phyloP scores from a whole-genome alignment of 92 coral and sea anemone species.

The Porites evermanni region DNA sequence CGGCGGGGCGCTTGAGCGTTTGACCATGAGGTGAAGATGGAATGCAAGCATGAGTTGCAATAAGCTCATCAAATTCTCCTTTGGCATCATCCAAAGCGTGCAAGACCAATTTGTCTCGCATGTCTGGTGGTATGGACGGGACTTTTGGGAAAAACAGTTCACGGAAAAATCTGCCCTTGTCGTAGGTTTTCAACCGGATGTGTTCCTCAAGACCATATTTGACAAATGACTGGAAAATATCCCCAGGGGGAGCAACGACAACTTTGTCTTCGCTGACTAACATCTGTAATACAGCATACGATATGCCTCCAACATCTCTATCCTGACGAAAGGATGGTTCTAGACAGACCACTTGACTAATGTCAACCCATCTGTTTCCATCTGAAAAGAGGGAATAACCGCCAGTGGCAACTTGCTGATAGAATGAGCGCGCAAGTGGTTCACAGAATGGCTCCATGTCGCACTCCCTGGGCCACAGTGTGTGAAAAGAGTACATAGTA shows the following conservation, averaged over 20 bases:
- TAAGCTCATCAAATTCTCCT: conserved; percentile 23
- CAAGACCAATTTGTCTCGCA: conserved; percentile 62
- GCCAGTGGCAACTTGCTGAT: conserved; percentile 25
- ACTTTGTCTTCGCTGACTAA: neutral
- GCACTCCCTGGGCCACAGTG: conserved; percentile 60
- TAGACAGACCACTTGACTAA: conserved; percentile 56
- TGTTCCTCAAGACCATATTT: conserved; percentile 26
- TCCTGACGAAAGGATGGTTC: conserved; percentile 61
- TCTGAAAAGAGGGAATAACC: conserved; percentile 59
- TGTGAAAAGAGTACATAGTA: conserved; percentile 37
- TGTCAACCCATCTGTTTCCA: conserved; percentile 67
- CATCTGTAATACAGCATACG: conserved; percentile 44
- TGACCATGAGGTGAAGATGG: conserved; percentile 75
- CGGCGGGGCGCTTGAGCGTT: conserved; percentile 58
- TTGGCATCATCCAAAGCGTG: conserved; percentile 56
- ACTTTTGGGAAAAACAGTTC: conserved; percentile 77
- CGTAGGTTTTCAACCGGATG: conserved; percentile 47
- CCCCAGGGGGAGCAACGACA: conserved; percentile 66
- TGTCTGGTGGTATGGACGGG: neutral
- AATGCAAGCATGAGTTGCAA: conserved; percentile 60
- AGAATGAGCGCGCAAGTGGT: conserved; percentile 52
- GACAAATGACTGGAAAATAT: conserved; percentile 55
- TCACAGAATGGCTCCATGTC: conserved; percentile 20
- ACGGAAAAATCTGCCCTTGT: conserved; percentile 57
- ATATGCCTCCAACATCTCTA: conserved; percentile 48